Base-by-base conservation (phyloP, 1,140 invertebrate species). In the Drosophila nikananu region DNA sequence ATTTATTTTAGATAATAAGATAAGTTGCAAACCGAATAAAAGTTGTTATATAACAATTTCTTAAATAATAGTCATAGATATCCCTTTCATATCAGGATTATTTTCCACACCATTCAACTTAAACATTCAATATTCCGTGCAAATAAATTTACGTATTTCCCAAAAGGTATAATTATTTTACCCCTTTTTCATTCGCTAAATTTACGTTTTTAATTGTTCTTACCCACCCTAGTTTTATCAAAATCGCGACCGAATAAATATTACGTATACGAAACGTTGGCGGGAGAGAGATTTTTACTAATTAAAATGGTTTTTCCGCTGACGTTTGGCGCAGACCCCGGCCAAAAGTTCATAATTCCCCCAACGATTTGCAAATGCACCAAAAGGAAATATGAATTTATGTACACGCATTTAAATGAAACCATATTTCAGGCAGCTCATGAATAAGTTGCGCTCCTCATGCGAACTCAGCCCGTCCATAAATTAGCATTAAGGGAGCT, bases 401-500 rank as follows among this genome's bases (percentile, higher is more conserved):
- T 44, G 62, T 62, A 63, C 27, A 42, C 30, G 35, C 54, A 48
- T 63, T 54, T 76, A 64, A 25, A 64, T 42, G 72, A 52, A 65
- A 51, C 37, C 59, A 64, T 86, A 74, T 77, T 80, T 59, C 66
- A 59, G 70, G 80, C 83, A 83, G 83, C 83, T 87, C 83, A 83
- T 87, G 79, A 87, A 87, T 87, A 87, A 83, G 73, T 77, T 51
- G 72, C 46, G 35, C 54, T 65, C 65, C 76, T 80, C 84, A 87
- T 80, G 67, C 79, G 65, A 80, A 63, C 54, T 54, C 61, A 62
- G 67, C 41, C 21, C 57, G 58, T 61, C 79, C 65, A 90, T 89
- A 89, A 90, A 89, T 90, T 89, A 89, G 84, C 81, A 89, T 89
- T 89, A 90, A 84, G 79, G 83, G 74, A 76, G 70, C 78, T 86